phyloP scores from a whole-genome alignment of 1,140 invertebrate genomes.

The Heliconius himera region DNA sequence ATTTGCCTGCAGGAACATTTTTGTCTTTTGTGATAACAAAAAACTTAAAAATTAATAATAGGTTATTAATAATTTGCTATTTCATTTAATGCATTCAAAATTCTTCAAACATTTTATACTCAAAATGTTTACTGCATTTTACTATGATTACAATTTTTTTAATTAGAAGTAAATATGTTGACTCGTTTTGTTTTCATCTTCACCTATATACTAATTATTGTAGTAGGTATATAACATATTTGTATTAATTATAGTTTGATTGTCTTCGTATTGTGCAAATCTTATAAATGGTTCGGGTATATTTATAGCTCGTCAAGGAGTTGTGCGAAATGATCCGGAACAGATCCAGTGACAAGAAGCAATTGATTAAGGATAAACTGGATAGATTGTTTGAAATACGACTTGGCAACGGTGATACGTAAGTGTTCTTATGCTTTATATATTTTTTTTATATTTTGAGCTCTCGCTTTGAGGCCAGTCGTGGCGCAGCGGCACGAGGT shows the following conservation, averaged over 20 bases:
- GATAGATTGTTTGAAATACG: constrained; percentile 62
- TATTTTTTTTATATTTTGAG: neutral
- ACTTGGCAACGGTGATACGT: constrained; percentile 71
- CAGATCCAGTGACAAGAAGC: constrained; percentile 56
- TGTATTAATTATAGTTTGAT: neutral
- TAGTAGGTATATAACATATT: neutral
- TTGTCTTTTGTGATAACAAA: neutral
- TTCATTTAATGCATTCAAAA: too few species aligned
- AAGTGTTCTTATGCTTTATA: constrained; percentile 36
- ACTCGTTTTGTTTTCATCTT: neutral
- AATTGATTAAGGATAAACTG: constrained; percentile 53
- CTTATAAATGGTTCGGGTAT: constrained; percentile 29
- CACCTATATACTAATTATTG: neutral
- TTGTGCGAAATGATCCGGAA: constrained; percentile 61
- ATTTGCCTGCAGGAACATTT: neutral
- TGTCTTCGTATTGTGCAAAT: constrained; percentile 10
- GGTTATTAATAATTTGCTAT: too few species aligned
- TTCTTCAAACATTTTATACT: neutral
- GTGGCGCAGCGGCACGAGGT: too few species aligned
- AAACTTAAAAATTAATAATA: neutral
- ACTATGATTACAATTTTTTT: neutral
- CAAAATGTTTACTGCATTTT: neutral
- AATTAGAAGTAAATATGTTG: neutral
- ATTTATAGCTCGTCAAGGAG: constrained; percentile 62
- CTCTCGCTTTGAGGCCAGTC: too few species aligned